A percentile compares a stretch with the other conserved stretches of the same genome.
These are phyloP conservation scores for Acrobasis suavella DNA, from an alignment of 2,888 invertebrate species.

Conservation along the genomic window DNA sequence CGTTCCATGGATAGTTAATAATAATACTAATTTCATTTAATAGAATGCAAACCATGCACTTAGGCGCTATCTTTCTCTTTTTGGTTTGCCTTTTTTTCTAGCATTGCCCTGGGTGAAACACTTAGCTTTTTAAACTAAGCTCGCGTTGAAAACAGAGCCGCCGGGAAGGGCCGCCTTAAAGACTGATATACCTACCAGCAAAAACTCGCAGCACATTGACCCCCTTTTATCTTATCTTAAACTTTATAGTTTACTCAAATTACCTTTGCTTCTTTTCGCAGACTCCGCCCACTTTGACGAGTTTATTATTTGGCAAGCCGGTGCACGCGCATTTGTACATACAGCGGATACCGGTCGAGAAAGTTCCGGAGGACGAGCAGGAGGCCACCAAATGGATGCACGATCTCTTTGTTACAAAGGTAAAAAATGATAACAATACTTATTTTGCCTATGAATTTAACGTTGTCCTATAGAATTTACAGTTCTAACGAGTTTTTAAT, in stretches of 20 bases:
- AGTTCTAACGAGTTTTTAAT: neutral
- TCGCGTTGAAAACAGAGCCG: no score
- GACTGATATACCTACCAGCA: no score
- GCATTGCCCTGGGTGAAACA: no score
- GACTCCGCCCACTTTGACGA: conserved; percentile 89
- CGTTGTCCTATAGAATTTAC: neutral
- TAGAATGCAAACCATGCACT: no score
- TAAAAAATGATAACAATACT: conserved; percentile 51
- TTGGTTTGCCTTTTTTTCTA: no score
- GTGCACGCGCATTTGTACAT: conserved; percentile 90
- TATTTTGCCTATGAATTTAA: neutral
- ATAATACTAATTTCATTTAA: no score
- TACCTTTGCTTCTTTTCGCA: conserved; percentile 39
- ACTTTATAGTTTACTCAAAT: neutral
- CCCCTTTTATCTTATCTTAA: neutral
- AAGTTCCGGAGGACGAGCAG: conserved; percentile 88
- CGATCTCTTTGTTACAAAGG: conserved; percentile 91
- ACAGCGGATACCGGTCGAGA: conserved; percentile 90
- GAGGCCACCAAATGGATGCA: conserved; percentile 92
- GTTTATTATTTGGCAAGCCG: conserved; percentile 87
- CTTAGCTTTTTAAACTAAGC: no score
- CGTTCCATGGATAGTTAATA: no score
- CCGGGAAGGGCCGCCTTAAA: no score
- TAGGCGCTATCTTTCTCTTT: no score
- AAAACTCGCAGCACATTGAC: neutral